Evolutionary conservation across 2,888 invertebrate species (phyloP), one percentile per base, ranked within the genome.

Genomic region (Eristalis arbustorum): DNA sequence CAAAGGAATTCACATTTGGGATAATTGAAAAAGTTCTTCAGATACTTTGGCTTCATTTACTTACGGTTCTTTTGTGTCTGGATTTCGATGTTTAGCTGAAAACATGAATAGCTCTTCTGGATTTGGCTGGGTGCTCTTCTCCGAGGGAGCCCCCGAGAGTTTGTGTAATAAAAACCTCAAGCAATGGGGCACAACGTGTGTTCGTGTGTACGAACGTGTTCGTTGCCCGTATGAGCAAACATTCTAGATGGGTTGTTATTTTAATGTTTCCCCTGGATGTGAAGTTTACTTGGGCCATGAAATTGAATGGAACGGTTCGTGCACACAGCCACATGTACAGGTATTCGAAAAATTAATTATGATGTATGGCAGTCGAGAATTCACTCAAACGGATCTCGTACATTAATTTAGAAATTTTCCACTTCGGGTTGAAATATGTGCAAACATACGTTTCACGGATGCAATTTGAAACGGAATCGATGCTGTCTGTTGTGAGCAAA

Each of bases 11-110:
- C 56, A 62, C 40, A 63, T 63, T 72, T 14, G 34, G 49, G 63
- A 64, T 73, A 73, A 73, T 73, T 73, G 73, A 64, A 73, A 63
- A 64, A 63, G 64, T 73, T 73, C 28, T 28, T 62, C 13, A 49
- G 28, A 62, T 72, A 49, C 61, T 62, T 72, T 72, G 62, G 22
- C 42, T 40, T 72, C 25, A 62, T 62, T 42, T 72, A 23, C 34
- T 57, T 57, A 22, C 11, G 56, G 22, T 18, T 31, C 57, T 22
- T 69, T 34, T 69, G 68, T 69, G 28, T 67, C 25, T 49, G 4
- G 42, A 49, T 67, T 23, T 67, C 42, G 49, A 8, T 11, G 18
- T 22, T 59, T 23, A 28, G 13, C 59, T 59, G 59, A 5, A 49
- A 49, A 49, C 18, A 49, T 49, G 49, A 49, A 49, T 49, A 49